phyloP scores from a whole-genome alignment of 2,888 invertebrate genomes.

The Atrina japonica region DNA sequence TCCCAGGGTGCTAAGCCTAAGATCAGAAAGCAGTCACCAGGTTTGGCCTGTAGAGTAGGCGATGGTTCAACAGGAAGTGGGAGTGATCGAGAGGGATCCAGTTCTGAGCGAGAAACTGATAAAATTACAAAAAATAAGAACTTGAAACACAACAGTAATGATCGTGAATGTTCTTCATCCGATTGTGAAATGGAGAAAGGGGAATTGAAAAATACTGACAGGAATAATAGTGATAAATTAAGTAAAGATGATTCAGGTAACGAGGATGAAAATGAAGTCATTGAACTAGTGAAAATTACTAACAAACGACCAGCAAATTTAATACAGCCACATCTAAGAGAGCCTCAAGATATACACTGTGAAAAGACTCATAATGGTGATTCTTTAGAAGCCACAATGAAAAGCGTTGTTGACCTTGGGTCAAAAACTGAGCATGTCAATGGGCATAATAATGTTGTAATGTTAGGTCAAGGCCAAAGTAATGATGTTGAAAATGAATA shows the following conservation, averaged over 20 bases:
- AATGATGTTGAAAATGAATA: slow-evolving; percentile 78
- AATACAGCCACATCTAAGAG: slow-evolving; percentile 27
- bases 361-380: background rate
- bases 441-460: slow-evolving; percentile 20
- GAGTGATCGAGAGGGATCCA: slow-evolving; percentile 67
- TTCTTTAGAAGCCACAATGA: background rate
- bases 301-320: slow-evolving; percentile 18
- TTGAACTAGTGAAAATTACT: slow-evolving; percentile 14
- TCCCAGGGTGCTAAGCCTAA: slow-evolving; percentile 74
- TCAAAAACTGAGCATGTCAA: slow-evolving; percentile 4
- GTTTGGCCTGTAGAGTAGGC: slow-evolving; percentile 75
- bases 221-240: slow-evolving; percentile 3
- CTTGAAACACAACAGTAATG: background rate
- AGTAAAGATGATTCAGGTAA: slow-evolving; percentile 10
- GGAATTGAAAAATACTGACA: background rate
- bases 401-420: background rate
- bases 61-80: slow-evolving; percentile 50
- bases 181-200: too few relatives aligned
- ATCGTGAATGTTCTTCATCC: background rate
- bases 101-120: slow-evolving; percentile 2
- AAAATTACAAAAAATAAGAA: background rate
- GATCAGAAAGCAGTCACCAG: slow-evolving; percentile 78
- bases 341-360: background rate
- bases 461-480: slow-evolving; percentile 38
- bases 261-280: slow-evolving; percentile 12